These are phyloP conservation scores for Callopanchax toddi DNA, from an alignment of 2,113 vertebrate genomes.

Conservation along the genomic window DNA sequence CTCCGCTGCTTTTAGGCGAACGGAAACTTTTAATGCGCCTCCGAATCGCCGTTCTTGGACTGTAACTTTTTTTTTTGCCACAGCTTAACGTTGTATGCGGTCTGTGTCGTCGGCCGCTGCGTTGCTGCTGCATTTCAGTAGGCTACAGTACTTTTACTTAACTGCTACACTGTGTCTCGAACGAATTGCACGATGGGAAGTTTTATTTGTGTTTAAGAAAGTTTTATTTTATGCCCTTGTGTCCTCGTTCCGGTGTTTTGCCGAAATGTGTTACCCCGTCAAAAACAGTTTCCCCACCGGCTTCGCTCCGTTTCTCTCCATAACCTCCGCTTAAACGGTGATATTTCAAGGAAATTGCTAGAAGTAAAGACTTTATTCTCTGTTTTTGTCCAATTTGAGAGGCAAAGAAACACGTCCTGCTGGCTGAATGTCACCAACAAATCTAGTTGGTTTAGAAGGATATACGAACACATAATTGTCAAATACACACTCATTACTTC, in stretches of 20 bases:
- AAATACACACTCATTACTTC: no score
- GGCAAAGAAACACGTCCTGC: no score
- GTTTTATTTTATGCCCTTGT: constrained; percentile 31
- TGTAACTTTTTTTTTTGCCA: constrained; percentile 78
- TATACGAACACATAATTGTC: no score
- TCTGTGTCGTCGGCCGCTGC: constrained; percentile 57
- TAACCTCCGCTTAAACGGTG: no score
- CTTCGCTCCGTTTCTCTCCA: no score
- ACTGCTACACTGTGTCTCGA: background rate
- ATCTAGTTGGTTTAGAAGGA: no score
- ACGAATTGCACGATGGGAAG: constrained; percentile 35
- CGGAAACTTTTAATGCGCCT: constrained; percentile 80
- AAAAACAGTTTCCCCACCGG: background rate
- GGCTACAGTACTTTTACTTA: constrained; percentile 15
- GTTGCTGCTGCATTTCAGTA: constrained; percentile 44
- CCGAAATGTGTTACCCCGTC: no score
- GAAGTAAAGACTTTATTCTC: no score
- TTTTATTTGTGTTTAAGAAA: constrained; percentile 46
- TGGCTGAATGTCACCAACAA: no score
- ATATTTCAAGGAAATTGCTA: no score
- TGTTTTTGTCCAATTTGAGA: no score
- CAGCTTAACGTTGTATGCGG: constrained; percentile 64
- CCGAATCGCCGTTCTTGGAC: constrained; percentile 25
- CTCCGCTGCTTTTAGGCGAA: constrained; percentile 33
- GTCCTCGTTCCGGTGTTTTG: no score